Evolutionary conservation across 2,888 invertebrate genomes (phyloP), one percentile per base, ranked within the genome.

Genomic region (Cacoxenus indagator): DNA sequence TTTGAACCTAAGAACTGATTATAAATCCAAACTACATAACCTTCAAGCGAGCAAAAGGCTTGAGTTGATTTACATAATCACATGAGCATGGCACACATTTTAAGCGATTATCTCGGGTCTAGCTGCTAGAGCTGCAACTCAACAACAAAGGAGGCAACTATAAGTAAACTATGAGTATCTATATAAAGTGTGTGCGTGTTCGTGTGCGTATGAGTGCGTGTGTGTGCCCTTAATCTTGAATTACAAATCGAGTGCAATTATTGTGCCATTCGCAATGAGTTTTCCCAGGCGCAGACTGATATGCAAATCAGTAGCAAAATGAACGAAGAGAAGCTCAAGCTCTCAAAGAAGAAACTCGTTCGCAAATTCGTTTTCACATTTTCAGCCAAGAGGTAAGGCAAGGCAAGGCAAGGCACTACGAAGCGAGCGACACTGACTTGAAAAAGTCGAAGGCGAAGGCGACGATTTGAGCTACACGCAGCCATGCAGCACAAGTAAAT

Each of bases 241-340:
- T 83, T 79, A 84, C 82, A 84, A 82, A 84, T 82, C 80, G 80
- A 81, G 79, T 79, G 82, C 82, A 83, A 78, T 83, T 83, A 81
- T 80, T 70, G 82, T 70, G 72, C 75, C 46, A 67, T 67, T 74
- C 75, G 83, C 83, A 83, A 77, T 81, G 76, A 77, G 83, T 76
- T 73, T 55, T 48, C 11, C 14, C 11, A 14, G 14, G 55, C 55
- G 14, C 14, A 55, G 24, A 27, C 55, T 46, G 59, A 65, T 65
- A 65, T 65, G 65, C 65, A 65, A 65, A 67, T 59, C 59, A 51
- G 61, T 43, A 61, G 27, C 22, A 17, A 29, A 61, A 61, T 37
- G 31, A 17, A 31, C 17, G 48, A 17, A 19, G 22, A 51, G 51
- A 22, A 51, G 51, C 48, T 51, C 51, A 19, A 43, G 45, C 45